phyloP scores from a whole-genome alignment of 2,888 invertebrate genomes.

The Rhynchonema sp. region DNA sequence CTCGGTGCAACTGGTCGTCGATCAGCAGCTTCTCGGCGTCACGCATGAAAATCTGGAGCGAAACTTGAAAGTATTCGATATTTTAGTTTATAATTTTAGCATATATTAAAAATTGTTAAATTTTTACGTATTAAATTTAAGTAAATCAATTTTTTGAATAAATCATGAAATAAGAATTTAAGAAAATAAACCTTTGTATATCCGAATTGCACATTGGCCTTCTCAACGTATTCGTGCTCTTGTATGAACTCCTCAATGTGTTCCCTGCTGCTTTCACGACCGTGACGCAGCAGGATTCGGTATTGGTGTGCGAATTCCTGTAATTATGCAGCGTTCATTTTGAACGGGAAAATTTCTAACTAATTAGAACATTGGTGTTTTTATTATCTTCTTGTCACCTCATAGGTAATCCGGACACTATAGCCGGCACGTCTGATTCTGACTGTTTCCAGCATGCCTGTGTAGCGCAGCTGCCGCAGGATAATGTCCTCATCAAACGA shows the following conservation, averaged over 20 bases:
- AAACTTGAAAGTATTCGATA: neutral
- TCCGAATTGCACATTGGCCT: constrained; percentile 72
- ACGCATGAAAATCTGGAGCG: constrained; percentile 51
- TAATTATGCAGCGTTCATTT: constrained; percentile 7
- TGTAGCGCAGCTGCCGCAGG: constrained; percentile 69
- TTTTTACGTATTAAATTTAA: neutral
- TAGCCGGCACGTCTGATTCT: constrained; percentile 82
- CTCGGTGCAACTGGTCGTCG: constrained; percentile 73
- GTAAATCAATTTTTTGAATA: neutral
- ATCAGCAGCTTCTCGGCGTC: constrained; percentile 79
- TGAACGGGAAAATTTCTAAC: too few species aligned
- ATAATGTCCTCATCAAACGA: constrained; percentile 82
- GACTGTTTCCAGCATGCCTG: constrained; percentile 90
- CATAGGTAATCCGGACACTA: constrained; percentile 74
- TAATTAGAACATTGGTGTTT: neutral
- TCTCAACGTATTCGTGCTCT: constrained; percentile 53
- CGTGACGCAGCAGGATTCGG: constrained; percentile 68
- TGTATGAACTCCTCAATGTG: constrained; percentile 67
- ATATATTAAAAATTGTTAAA: neutral
- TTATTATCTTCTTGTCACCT: constrained; percentile 29
- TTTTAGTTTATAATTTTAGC: neutral
- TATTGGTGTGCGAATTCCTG: constrained; percentile 74
- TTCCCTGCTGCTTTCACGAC: constrained; percentile 55
- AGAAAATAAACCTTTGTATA: constrained; percentile 68
- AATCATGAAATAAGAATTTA: neutral